Evolutionary conservation across 2,888 invertebrate genomes (phyloP), one percentile per base, ranked within the genome.

Genomic region (Torymus tubicola): DNA sequence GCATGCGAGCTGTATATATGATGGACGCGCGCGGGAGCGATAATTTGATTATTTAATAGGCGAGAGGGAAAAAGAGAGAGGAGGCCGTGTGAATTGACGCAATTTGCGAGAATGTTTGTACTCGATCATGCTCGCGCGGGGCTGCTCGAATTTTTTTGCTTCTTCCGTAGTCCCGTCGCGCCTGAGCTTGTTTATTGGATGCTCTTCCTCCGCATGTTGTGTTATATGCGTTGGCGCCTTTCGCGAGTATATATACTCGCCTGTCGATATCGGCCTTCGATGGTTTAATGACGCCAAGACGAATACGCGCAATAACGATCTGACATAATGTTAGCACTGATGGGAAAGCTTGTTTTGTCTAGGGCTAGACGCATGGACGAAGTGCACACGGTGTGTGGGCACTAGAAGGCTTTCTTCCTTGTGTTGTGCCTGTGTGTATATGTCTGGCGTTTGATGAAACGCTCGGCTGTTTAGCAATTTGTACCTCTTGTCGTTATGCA

Each of bases 21-120:
- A 60, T 60, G 52, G 50, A 60, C 50, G 60, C 52, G 52, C n/a
- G 31, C 55, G 24, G 24, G 18, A 50, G 50, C n/a, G 52, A 75
- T 67, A 60, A 75, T 75, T 75, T 75, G 60, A 75, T 60, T 75
- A 61, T 68, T 67, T 58, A 74, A 67, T 57, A 65, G 57, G 55
- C 18, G 57, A 13, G 64, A 0, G 21, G 3, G 53, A 53, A 21
- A 64, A 42, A 58, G 58, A 16, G n/a, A 18, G n/a, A 60, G n/a
- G 16, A 8, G 11, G 60, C 69, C 70, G 70, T 70, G 70, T 70
- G 70, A 70, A 70, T 70, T 70, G 70, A 70, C 70, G 70, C 70
- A 70, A 70, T 70, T 70, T 70, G 70, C 70, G 50, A 70, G 70
- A 70, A 58, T 70, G 70, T 70, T 70, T 70, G 58, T 63, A 73